Evolutionary conservation across 2,888 invertebrate genomes (phyloP), one percentile per base, ranked within the genome.

Genomic region (Oscheius sp.): DNA sequence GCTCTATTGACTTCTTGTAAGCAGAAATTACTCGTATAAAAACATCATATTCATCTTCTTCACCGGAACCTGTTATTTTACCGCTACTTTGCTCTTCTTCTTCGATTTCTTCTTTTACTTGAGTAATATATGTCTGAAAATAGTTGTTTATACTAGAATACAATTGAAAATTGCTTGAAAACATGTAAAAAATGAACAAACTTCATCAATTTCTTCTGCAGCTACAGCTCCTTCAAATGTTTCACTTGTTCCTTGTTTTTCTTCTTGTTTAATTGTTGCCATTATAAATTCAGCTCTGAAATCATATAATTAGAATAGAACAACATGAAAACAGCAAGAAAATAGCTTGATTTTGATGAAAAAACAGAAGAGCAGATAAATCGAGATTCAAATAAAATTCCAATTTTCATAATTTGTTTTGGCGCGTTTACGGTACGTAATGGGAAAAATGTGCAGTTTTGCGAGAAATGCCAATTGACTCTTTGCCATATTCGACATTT

Each of bases 331-430:
- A 56, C 18, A 25, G 5, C 3, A 56, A 61, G 45, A 43, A 41
- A n/a, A 61, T n/a, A n/a, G n/a, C n/a, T n/a, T n/a, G n/a, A n/a
- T n/a, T n/a, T n/a, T n/a, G 18, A 12, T 43, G 35, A 61, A 41
- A 23, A 3, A 43, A n/a, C n/a, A 18, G 16, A 13, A n/a, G 25
- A 61, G 16, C 21, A 61, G 41, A 45, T 25, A 6, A 52, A 52
- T 52, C 21, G 6, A 49, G 16, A 55, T 25, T 55, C 2, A 25
- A 55, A 55, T 5, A 35, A 59, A 61, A 61, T 61, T 43, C 61
- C 43, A n/a, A n/a, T 66, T 66, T 66, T 66, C 66, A 66, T 66
- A 66, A 66, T 66, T 66, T 66, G 18, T 27, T 66, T 52, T 66
- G 52, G 66, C 66, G 66, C 52, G 49, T 49, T n/a, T 29, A 18